phyloP scores from a whole-genome alignment of 2,797 vertebrate species.

The Scolopax rusticola region DNA sequence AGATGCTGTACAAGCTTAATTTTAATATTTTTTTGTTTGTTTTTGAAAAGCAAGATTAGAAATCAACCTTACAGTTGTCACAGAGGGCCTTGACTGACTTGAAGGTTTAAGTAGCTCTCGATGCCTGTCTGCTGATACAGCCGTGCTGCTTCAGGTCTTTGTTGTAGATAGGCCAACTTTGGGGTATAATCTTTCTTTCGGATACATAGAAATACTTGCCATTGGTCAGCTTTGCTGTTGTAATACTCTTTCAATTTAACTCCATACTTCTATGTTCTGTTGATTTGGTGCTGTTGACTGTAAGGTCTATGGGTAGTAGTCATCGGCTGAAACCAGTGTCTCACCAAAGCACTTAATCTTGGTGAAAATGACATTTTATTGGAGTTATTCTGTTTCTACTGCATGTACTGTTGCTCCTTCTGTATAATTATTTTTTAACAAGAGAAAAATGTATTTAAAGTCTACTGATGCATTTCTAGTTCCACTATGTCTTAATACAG shows the following conservation, averaged over 20 bases:
- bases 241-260: not conserved
- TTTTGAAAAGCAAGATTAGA: not conserved
- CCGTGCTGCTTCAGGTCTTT: not conserved
- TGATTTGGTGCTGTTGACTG: not conserved
- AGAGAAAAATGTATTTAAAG: not conserved
- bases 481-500: not conserved
- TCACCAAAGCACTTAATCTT: not conserved
- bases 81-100: not conserved
- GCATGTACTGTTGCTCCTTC: not conserved
- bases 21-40: not conserved
- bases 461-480: not conserved
- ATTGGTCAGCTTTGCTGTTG: not conserved
- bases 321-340: not conserved
- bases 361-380: not conserved
- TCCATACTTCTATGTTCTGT: not conserved
- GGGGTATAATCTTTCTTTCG: not conserved
- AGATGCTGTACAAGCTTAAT: not conserved
- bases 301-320: not conserved
- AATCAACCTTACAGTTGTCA: not conserved
- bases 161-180: not conserved
- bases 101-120: not conserved
- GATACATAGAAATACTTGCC: not conserved
- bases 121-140: not conserved
- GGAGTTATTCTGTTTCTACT: not conserved
- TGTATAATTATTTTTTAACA: not conserved